A percentile compares a stretch with the other conserved stretches of the same genome.
Evolutionary conservation across 1,140 invertebrate species (phyloP).

Genomic region (Oncopodura yosiiana): DNA sequence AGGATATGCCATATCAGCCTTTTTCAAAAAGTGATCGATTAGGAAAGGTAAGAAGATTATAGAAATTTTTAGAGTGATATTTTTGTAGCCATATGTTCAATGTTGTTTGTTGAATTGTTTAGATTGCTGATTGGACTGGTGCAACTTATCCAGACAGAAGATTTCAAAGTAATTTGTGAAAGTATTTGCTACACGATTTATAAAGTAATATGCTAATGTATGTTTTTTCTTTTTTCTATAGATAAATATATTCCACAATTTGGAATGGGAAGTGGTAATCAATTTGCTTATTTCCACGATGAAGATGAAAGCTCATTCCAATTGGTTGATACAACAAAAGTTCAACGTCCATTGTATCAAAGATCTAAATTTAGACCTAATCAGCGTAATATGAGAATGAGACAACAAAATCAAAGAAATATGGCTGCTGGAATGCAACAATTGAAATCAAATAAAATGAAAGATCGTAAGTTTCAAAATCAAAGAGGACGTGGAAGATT

Average conservation of each 20-base stretch:
- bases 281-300: slow-evolving; percentile 95
- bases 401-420: slow-evolving; percentile 49
- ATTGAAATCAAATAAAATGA: slow-evolving; percentile 35
- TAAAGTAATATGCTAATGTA: background rate
- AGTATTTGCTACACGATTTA: background rate
- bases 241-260: slow-evolving; percentile 94
- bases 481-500: slow-evolving; percentile 51
- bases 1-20: slow-evolving; percentile 96
- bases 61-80: background rate
- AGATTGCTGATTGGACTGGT: slow-evolving; percentile 95
- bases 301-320: slow-evolving; percentile 99
- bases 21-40: slow-evolving; percentile 94
- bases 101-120: slow-evolving; percentile 35
- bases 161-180: slow-evolving; percentile 68
- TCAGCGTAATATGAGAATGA: slow-evolving; percentile 67
- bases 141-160: slow-evolving; percentile 90
- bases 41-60: slow-evolving; percentile 60
- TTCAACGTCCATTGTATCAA: slow-evolving; percentile 83
- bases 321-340: slow-evolving; percentile 84
- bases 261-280: slow-evolving; percentile 67
- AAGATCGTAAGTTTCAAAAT: slow-evolving; percentile 36
- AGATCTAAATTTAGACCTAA: slow-evolving; percentile 73
- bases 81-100: background rate
- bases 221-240: slow-evolving; percentile 43
- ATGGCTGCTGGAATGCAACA: slow-evolving; percentile 50